Percentiles rank a stretch among this genome's conserved stretches.
Conservation (phyloP, 1,140 invertebrate genomes). For the Drosophila elegans region DNA sequence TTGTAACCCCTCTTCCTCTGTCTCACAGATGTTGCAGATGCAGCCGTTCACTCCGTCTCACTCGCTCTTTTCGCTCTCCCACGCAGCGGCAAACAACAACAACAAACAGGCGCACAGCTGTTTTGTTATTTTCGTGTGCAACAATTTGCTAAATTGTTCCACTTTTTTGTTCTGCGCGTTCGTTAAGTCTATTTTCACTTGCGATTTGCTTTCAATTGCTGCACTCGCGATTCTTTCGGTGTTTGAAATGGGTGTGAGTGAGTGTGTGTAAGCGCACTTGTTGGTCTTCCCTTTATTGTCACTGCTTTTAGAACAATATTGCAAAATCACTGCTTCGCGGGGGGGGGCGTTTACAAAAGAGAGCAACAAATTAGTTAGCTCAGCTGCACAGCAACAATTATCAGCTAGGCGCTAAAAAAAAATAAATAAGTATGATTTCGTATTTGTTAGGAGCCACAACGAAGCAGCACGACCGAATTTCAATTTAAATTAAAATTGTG, state of each 20-base stretch:
- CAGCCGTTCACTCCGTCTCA: background rate
- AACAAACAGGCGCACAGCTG: constrained; percentile 41
- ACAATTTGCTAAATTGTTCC: constrained; percentile 63
- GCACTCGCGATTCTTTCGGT: constrained; percentile 25
- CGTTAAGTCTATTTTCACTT: constrained; percentile 71
- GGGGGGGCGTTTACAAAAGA: background rate
- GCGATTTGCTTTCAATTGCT: constrained; percentile 75
- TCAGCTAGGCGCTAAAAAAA: background rate
- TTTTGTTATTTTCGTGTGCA: constrained; percentile 66
- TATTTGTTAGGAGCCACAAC: background rate
- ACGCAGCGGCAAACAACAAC: constrained; percentile 22
- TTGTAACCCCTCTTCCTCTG: background rate
- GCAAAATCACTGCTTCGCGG: background rate
- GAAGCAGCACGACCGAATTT: constrained; percentile 3
- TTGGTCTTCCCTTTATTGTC: constrained; percentile 53
- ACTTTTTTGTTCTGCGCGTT: constrained; percentile 41
- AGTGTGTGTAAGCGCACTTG: constrained; percentile 43
- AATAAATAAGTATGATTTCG: background rate
- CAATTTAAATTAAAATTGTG: constrained; percentile 5
- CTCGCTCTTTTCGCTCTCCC: constrained; percentile 10
- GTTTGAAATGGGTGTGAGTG: constrained; percentile 3
- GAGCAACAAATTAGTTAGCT: no score
- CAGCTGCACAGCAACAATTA: background rate
- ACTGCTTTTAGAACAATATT: background rate
- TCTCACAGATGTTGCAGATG: constrained; percentile 12